Percentiles rank a stretch among this genome's conserved stretches.
These are phyloP conservation scores for Spea hammondii DNA, from an alignment of 2,797 vertebrate species.

Conservation along the genomic window DNA sequence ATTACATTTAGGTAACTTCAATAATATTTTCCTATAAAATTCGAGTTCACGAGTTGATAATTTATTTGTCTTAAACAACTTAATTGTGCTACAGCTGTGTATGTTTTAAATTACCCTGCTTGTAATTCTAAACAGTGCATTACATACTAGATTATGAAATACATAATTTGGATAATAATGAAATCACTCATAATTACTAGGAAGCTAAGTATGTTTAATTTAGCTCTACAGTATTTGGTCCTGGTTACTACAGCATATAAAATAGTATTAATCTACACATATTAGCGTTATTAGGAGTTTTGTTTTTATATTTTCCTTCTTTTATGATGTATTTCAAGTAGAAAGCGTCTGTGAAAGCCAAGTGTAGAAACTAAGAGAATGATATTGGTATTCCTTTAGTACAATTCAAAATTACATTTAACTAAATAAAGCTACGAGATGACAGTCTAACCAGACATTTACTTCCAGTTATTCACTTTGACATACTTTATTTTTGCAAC, in stretches of 20 bases:
- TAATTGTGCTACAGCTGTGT: constrained; percentile 20
- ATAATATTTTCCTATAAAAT: constrained; percentile 20
- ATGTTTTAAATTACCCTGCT: constrained; percentile 48
- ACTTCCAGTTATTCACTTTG: constrained; percentile 4
- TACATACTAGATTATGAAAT: constrained; percentile 48
- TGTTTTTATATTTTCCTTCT: no score
- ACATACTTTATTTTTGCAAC: neutral
- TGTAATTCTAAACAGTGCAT: constrained; percentile 51
- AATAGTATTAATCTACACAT: no score
- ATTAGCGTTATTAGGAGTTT: no score
- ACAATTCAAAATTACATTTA: no score
- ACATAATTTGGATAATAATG: constrained; percentile 37
- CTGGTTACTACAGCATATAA: constrained; percentile 4
- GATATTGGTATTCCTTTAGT: no score
- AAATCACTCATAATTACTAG: constrained; percentile 44
- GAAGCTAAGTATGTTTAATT: constrained; percentile 49
- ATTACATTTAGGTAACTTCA: constrained; percentile 28
- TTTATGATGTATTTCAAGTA: no score
- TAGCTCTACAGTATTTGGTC: constrained; percentile 10
- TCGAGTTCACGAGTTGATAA: constrained; percentile 12
- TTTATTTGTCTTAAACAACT: constrained; percentile 31
- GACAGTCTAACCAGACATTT: no score
- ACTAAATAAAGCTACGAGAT: no score
- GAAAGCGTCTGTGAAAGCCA: no score
- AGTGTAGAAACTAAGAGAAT: no score